These are phyloP conservation scores for Aurelia sp. DNA, from an alignment of 30 jellyfish, hydroid and myxozoan genomes.

Conservation along the genomic window DNA sequence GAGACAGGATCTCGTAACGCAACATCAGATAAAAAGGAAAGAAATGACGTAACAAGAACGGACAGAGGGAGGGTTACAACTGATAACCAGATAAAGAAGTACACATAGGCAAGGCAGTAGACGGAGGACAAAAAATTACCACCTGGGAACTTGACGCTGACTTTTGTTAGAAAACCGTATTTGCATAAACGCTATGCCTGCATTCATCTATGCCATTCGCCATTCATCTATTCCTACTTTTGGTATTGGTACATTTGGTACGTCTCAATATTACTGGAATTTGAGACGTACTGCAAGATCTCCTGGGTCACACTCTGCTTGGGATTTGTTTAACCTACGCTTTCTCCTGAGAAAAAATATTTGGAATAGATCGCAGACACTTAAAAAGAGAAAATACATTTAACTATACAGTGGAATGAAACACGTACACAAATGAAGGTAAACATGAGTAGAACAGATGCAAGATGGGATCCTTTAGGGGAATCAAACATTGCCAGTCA, in stretches of 20 bases:
- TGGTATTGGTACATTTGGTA: too few species aligned
- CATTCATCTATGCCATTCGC: too few species aligned
- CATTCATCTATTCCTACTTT: slow-evolving; percentile 8
- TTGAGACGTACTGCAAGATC: too few species aligned
- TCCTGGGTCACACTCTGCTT: too few species aligned
- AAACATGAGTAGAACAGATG: neutral
- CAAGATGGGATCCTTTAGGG: slow-evolving; percentile 42
- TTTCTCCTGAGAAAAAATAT: slow-evolving; percentile 3
- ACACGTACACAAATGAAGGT: too few species aligned
- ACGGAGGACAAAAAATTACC: neutral
- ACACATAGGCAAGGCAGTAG: neutral
- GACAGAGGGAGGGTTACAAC: neutral
- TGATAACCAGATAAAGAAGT: slow-evolving; percentile 24
- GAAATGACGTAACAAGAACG: neutral
- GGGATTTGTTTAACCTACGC: slow-evolving; percentile 1
- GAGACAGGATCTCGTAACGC: neutral
- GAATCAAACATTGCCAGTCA: slow-evolving; percentile 23
- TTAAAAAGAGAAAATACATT: slow-evolving; percentile 15
- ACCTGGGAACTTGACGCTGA: slow-evolving; percentile 3
- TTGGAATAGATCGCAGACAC: slow-evolving; percentile 14
- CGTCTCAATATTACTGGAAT: too few species aligned
- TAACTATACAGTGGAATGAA: slow-evolving; percentile 9
- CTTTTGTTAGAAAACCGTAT: slow-evolving; percentile 13
- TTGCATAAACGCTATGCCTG: slow-evolving; percentile 45
- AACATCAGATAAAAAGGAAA: slow-evolving; percentile 20